Evolutionary conservation across 2,113 vertebrate genomes (phyloP).

Genomic region (Antechinus flavipes): DNA sequence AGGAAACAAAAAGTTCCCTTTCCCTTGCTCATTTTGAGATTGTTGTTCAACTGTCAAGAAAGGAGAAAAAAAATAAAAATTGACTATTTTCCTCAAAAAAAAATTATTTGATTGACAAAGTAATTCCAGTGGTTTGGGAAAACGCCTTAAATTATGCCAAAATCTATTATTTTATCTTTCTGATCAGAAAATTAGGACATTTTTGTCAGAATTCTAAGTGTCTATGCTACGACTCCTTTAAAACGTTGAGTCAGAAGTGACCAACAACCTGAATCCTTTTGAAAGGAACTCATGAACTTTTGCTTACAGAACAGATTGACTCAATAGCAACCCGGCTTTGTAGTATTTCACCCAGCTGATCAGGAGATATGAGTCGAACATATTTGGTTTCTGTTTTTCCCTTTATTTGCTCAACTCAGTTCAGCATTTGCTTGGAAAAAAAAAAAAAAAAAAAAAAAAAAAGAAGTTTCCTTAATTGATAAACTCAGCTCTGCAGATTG

Average conservation of each 20-base stretch:
- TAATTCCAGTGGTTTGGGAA: background rate
- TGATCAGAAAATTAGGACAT: background rate
- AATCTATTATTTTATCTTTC: background rate
- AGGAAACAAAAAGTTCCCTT: fast-evolving
- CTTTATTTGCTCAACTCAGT: background rate
- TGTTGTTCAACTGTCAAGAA: no score
- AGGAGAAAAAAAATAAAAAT: background rate
- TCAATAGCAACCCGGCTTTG: background rate
- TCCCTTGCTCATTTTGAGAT: background rate
- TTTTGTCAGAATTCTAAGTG: background rate
- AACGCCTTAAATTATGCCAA: background rate
- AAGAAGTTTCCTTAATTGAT: background rate
- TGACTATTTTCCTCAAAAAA: background rate
- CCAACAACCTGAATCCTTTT: background rate
- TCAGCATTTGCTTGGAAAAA: background rate
- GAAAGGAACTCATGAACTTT: background rate
- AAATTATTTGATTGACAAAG: background rate
- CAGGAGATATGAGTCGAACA: background rate
- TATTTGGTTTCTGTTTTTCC: background rate
- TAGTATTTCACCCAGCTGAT: background rate
- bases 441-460: no score
- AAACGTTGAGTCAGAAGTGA: background rate
- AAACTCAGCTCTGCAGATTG: background rate
- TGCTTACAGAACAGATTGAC: background rate
- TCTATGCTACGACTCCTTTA: background rate